Evolutionary conservation across 2,113 vertebrate genomes (phyloP), one percentile per base, ranked within the genome.

Genomic region (Anarhynchus alexandrinus): DNA sequence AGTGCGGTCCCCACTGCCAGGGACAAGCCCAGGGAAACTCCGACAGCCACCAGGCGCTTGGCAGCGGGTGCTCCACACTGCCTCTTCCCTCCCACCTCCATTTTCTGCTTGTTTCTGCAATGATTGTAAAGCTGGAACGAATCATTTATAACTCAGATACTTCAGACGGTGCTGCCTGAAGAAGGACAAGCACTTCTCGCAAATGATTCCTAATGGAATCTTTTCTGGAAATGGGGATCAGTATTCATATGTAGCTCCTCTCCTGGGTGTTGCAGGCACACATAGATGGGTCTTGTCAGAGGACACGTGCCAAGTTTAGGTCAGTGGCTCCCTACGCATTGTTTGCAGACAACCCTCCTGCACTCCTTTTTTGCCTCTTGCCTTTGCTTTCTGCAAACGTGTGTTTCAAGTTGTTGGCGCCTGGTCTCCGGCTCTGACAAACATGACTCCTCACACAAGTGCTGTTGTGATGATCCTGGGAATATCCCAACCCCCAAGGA

Each of bases 21-120:
- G 22, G 55, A 12, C 23, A 76, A 76, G 36, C 49, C 67, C 65
- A 45, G 55, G 22, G 51, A 51, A 54, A 45, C 64, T 64, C 10
- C 0, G 1, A 19, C 1, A 6, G 27, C 54, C 58, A 25, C 62
- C 67, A 55, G 54, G 43, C 3, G 2, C 57, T 58, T 76, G 34
- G 57, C n/a, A 77, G 11, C 36, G n/a, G 11, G 8, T 70, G 36
- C 55, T 36, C 36, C 54, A 61, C 55, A 2, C 9, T n/a, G 65
- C 38, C 34, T 65, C 40, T 78, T 58, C 29, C 40, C 18, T 73
- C 15, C 61, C 7, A 6, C 23, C 59, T 87, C 52, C 43, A 14
- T 42, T 55, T 84, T 16, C 74, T 71, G 54, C 58, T 77, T 51
- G 16, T 43, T 27, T 82, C 61, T 67, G 82, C 52, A 64, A 42